These are phyloP conservation scores for Palythoa grandiflora DNA, from an alignment of 92 coral and sea anemone species.

Conservation along the genomic window DNA sequence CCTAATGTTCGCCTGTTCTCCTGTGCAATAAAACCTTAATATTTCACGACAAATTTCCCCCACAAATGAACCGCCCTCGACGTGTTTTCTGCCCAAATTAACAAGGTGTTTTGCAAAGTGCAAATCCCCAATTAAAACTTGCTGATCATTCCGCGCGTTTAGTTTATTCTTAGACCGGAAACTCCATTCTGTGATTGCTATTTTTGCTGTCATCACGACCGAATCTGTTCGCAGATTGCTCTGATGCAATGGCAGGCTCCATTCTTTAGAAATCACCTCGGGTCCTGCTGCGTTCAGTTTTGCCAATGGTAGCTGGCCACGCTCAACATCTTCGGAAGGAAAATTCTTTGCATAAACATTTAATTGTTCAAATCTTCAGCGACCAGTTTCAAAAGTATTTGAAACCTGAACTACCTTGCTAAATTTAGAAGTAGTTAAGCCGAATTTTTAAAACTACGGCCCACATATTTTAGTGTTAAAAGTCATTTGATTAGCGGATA, in stretches of 20 bases:
- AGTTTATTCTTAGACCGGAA: slow-evolving; percentile 9
- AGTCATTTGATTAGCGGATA: not conserved
- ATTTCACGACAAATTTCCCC: not conserved
- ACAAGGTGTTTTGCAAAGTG: slow-evolving; percentile 22
- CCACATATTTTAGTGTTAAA: not conserved
- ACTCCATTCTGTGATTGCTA: not conserved
- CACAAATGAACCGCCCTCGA: not conserved
- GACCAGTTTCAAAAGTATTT: not conserved
- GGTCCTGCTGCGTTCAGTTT: not conserved
- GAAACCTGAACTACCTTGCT: not conserved
- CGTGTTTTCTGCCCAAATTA: slow-evolving; percentile 11
- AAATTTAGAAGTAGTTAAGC: not conserved
- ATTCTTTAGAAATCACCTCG: not conserved
- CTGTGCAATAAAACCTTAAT: not conserved
- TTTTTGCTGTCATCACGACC: not conserved
- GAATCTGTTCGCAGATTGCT: not conserved
- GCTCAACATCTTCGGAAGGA: not conserved
- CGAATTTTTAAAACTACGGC: not conserved
- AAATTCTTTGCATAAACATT: not conserved
- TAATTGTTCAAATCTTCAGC: not conserved
- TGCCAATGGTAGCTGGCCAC: not conserved
- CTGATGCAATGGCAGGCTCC: too few species aligned
- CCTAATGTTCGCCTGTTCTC: too few species aligned
- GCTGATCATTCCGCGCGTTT: slow-evolving; percentile 15
- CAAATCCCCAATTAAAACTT: slow-evolving; percentile 33